Conservation (phyloP, 2,797 vertebrate genomes). For the Onychomys leucogaster region DNA sequence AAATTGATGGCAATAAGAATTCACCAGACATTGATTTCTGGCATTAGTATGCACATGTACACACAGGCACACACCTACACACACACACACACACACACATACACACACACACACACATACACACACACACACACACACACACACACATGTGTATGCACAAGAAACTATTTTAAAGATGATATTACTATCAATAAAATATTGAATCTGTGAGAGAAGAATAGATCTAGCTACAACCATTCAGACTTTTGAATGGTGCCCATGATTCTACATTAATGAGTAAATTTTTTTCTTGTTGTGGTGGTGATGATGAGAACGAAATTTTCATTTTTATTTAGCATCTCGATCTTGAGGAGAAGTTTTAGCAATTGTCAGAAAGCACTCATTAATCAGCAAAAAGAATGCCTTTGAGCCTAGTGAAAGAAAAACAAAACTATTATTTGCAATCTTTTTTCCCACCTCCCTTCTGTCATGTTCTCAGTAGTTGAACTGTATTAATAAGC, state of each 20-base stretch:
- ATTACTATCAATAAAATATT: background rate
- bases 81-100: background rate
- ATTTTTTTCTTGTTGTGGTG: background rate
- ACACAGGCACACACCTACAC: background rate
- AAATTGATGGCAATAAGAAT: background rate
- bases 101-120: background rate
- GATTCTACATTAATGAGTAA: background rate
- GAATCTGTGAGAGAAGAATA: background rate
- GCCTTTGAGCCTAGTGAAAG: background rate
- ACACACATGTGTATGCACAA: background rate
- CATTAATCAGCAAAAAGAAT: background rate
- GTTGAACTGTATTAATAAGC: background rate
- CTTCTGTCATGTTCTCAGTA: background rate
- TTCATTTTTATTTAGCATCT: background rate
- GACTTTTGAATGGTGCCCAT: no score
- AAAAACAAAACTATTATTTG: background rate
- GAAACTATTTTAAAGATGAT: background rate
- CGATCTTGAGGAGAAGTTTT: background rate
- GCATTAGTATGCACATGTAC: background rate
- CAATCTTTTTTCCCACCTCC: background rate
- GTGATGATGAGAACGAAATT: no score
- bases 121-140: background rate
- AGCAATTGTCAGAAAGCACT: background rate
- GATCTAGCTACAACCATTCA: background rate
- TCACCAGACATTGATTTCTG: background rate